Percentiles rank a stretch among this genome's conserved stretches.
phyloP scores from a whole-genome alignment of 2,113 vertebrate species.

The Poicephalus meyeri region DNA sequence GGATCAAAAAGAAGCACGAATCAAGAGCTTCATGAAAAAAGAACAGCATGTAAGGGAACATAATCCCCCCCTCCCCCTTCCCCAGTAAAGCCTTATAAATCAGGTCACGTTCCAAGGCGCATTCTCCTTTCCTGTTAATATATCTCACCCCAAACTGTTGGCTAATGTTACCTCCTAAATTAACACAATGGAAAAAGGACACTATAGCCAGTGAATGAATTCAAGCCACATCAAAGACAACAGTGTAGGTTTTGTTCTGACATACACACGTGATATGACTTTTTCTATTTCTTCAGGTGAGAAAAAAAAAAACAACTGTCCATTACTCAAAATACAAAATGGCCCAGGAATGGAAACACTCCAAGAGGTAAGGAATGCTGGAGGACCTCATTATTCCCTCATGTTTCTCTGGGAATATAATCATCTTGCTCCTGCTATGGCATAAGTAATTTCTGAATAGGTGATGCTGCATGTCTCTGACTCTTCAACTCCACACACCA shows the following conservation, averaged over 20 bases:
- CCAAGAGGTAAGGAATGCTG: neutral
- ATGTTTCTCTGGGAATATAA: neutral
- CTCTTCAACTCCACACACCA: neutral
- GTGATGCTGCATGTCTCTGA: neutral
- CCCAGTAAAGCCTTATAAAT: neutral
- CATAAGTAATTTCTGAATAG: neutral
- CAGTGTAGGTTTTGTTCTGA: neutral
- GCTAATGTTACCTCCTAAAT: neutral
- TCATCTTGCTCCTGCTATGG: neutral
- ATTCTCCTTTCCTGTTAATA: neutral
- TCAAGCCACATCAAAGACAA: neutral
- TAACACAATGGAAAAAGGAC: neutral
- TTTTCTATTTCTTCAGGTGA: neutral
- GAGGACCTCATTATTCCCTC: neutral
- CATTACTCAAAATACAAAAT: neutral
- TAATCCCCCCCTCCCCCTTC: rapidly evolving
- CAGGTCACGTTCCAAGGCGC: neutral
- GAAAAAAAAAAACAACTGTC: neutral
- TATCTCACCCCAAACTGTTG: neutral
- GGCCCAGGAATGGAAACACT: neutral
- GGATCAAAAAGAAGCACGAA: neutral
- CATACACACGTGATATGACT: rapidly evolving
- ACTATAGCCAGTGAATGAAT: neutral
- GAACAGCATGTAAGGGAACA: neutral
- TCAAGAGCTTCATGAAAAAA: neutral